Percentiles rank a stretch among this genome's conserved stretches.
These are phyloP conservation scores for Akabosia matsudoensis DNA, from an alignment of 1,140 invertebrate species.

Conservation along the genomic window DNA sequence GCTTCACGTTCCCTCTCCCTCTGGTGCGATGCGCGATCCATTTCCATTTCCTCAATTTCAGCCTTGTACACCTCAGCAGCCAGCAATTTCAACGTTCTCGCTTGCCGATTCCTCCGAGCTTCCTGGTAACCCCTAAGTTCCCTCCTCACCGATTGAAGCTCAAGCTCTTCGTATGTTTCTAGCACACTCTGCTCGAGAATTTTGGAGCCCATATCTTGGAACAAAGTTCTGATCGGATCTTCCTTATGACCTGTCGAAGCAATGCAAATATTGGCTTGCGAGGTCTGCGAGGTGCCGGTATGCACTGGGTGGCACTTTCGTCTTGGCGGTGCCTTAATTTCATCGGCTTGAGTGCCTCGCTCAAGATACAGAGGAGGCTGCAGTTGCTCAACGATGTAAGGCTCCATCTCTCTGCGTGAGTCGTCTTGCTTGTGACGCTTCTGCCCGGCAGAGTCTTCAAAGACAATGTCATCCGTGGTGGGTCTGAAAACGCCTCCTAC, in stretches of 20 bases:
- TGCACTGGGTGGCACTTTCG: background rate
- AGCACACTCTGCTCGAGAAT: background rate
- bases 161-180: background rate
- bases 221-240: background rate
- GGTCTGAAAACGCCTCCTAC: background rate
- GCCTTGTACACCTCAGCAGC: background rate
- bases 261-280: background rate
- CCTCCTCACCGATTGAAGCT: background rate
- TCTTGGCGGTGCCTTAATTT: background rate
- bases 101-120: background rate
- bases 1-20: background rate
- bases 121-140: background rate
- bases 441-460: background rate
- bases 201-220: background rate
- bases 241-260: background rate
- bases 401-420: background rate
- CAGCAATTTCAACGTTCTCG: background rate
- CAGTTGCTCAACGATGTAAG: background rate
- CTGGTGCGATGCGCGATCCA: background rate
- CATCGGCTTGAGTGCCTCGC: background rate
- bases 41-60: background rate
- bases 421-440: background rate
- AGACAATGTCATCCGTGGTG: background rate
- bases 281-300: background rate
- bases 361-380: background rate